Percentiles rank a stretch among this genome's conserved stretches.
These are phyloP conservation scores for Eulacestoma nigropectus DNA, from an alignment of 2,113 vertebrate species.

Conservation along the genomic window DNA sequence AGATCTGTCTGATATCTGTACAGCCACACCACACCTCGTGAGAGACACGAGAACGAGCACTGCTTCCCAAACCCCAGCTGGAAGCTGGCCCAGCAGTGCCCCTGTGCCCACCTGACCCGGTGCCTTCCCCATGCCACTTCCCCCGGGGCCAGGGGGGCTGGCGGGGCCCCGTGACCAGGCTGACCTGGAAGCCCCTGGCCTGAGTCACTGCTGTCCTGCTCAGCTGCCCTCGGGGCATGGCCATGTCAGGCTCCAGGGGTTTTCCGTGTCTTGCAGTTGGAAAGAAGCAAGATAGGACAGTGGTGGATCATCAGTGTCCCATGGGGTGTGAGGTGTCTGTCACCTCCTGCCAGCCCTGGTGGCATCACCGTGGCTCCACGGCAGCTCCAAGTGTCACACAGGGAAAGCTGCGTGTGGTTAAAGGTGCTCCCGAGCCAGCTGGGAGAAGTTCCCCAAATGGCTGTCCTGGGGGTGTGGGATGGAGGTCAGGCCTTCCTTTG, in stretches of 20 bases:
- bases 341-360: not conserved
- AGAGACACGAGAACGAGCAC: not conserved
- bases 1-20: fast-evolving
- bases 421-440: not conserved
- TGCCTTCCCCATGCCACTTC: not conserved
- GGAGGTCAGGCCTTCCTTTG: not conserved
- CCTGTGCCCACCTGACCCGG: not conserved
- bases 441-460: not conserved
- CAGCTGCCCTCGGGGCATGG: not conserved
- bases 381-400: not conserved
- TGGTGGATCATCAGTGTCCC: not conserved
- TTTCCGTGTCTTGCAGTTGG: not conserved
- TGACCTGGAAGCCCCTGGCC: not conserved
- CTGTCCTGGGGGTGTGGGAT: not conserved
- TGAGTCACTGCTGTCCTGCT: conserved; percentile 27
- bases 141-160: not conserved
- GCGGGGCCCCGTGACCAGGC: not conserved
- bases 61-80: not conserved
- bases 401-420: not conserved
- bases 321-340: not conserved
- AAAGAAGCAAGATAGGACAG: not conserved
- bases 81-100: not conserved
- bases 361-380: not conserved
- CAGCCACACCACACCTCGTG: not conserved
- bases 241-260: not conserved